Evolutionary conservation across 2,888 invertebrate species (phyloP), one percentile per base, ranked within the genome.

Genomic region (Leucophenga montana): DNA sequence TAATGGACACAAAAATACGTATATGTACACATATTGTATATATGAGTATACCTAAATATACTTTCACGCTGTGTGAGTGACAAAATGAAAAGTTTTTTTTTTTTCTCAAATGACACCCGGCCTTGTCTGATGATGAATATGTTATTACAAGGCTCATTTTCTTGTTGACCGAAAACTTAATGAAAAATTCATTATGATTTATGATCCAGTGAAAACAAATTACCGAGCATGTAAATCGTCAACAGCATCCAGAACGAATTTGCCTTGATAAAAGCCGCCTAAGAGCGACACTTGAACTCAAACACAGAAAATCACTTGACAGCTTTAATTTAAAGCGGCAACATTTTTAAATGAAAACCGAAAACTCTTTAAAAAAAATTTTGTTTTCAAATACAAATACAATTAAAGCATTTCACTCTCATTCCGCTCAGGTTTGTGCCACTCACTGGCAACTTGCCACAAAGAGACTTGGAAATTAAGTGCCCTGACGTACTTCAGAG

Each of bases 171-270:
- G 57, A 68, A 65, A 76, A 74, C 77, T 48, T 46, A 64, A 64
- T 64, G 62, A 48, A 72, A 77, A 81, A 76, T 82, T 76, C 78
- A 81, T 82, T 79, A 78, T 83, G 83, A 83, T 83, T 81, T 79
- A 81, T 81, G 75, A 70, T 69, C 70, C 31, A 48, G 27, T 27
- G 70, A 71, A 66, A 73, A 77, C 78, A 79, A 81, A 79, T 81
- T 81, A 81, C 76, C 78, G 79, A 83, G 80, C 72, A 54, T 72
- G 53, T 54, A 18, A 70, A 66, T 14, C 59, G 31, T 6, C 59
- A 59, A 3, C 59, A 33, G 9, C 61, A 61, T 16, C 61, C 22
- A 14, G 31, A 57, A 16, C 9, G 16, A 27, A 33, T 57, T 14
- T 6, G 27, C 20, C 18, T 1, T n/a, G n/a, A n/a, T n/a, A 50